A percentile compares a stretch with the other conserved stretches of the same genome.
Conservation (phyloP, 2,113 vertebrate species). For the Dasypus novemcinctus region DNA sequence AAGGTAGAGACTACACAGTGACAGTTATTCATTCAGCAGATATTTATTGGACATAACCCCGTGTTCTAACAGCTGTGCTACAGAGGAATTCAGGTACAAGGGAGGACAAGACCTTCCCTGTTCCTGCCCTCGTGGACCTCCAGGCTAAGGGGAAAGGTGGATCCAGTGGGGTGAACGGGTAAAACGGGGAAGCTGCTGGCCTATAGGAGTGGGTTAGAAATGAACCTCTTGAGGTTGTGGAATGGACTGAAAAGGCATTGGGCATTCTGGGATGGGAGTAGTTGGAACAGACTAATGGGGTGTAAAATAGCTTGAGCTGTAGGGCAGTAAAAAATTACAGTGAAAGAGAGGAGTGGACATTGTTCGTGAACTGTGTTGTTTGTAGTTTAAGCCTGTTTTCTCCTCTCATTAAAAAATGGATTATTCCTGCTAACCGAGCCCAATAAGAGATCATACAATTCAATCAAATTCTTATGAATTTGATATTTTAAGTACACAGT, state of each 20-base stretch:
- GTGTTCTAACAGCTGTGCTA: not conserved
- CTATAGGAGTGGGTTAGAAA: not conserved
- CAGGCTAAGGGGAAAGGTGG: not conserved
- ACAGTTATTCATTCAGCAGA: not conserved
- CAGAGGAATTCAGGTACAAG: not conserved
- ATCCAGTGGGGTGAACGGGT: not conserved
- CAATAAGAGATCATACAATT: not conserved
- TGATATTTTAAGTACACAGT: not conserved
- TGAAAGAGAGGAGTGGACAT: not conserved
- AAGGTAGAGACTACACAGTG: constrained; percentile 28
- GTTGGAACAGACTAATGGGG: not conserved
- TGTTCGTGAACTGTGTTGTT: not conserved
- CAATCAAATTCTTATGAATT: not conserved
- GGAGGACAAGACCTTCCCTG: not conserved
- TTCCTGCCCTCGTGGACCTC: not conserved
- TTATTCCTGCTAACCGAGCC: not conserved
- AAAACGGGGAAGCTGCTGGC: not conserved
- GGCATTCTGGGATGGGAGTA: not conserved
- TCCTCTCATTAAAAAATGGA: not conserved
- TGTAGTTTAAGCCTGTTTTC: not conserved
- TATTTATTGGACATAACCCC: not conserved
- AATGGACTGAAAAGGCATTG: not conserved
- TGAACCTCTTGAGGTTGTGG: not conserved
- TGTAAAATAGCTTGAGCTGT: not conserved
- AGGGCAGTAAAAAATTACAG: not conserved